Evolutionary conservation across 2,888 invertebrate species (phyloP).

Genomic region (Ellobium chinense): DNA sequence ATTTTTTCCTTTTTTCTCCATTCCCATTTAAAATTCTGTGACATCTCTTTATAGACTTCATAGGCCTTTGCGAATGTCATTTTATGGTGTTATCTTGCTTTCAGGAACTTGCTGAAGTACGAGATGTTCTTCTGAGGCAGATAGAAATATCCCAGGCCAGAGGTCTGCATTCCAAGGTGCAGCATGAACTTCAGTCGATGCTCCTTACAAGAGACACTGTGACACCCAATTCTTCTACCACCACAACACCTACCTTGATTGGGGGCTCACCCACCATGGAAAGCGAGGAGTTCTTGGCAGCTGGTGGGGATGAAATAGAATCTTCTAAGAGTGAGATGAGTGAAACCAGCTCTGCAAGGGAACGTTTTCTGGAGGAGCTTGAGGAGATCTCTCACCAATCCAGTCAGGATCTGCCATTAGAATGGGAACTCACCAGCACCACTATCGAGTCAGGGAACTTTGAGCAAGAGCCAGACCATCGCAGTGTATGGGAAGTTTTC

Average conservation of each 20-base stretch:
- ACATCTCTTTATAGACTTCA: too few species aligned
- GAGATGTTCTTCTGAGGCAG: constrained; percentile 67
- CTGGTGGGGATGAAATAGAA: constrained; percentile 25
- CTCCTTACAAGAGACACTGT: constrained; percentile 10
- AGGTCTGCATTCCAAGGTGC: constrained; percentile 55
- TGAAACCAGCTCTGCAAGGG: constrained; percentile 45
- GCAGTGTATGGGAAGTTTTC: constrained; percentile 53
- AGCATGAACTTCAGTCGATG: constrained; percentile 55
- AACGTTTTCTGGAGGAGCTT: constrained; percentile 53
- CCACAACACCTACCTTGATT: constrained; percentile 8
- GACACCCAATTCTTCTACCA: constrained; percentile 17
- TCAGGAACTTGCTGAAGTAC: constrained; percentile 70
- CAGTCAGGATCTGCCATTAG: constrained; percentile 52
- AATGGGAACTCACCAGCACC: constrained; percentile 54
- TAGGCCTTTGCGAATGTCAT: too few species aligned
- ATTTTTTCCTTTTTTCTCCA: too few species aligned
- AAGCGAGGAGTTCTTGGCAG: not conserved
- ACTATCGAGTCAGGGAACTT: constrained; percentile 37
- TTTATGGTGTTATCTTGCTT: too few species aligned
- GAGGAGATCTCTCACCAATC: constrained; percentile 53
- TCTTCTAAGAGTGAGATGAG: constrained; percentile 22
- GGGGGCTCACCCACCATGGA: not conserved
- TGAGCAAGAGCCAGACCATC: constrained; percentile 40
- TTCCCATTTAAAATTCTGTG: too few species aligned
- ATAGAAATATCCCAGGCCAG: constrained; percentile 57